phyloP scores from a whole-genome alignment of 2,888 invertebrate species.

The Lottia scabra region DNA sequence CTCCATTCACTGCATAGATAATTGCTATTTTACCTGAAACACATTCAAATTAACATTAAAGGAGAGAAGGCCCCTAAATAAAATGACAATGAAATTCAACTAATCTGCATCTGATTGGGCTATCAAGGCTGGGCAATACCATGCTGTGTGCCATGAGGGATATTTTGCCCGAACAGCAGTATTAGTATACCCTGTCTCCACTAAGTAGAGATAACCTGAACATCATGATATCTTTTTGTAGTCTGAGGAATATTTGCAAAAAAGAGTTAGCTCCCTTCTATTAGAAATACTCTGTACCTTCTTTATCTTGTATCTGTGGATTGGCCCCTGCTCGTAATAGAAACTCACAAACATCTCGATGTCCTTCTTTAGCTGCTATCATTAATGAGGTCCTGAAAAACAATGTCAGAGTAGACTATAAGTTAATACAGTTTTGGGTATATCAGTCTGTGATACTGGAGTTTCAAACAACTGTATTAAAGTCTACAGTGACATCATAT shows the following conservation, averaged over 20 bases:
- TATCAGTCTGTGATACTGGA: not conserved
- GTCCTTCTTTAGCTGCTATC: slow-evolving; percentile 60
- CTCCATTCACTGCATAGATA: slow-evolving; percentile 47
- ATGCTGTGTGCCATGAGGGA: too few species aligned
- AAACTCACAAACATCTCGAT: slow-evolving; percentile 52
- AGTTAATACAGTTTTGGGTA: not conserved
- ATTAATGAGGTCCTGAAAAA: slow-evolving; percentile 56
- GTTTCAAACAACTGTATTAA: not conserved
- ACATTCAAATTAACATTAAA: not conserved
- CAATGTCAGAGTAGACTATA: too few species aligned
- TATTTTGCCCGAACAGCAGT: too few species aligned
- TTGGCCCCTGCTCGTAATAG: slow-evolving; percentile 59
- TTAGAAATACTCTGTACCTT: slow-evolving; percentile 32
- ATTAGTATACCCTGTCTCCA: too few species aligned
- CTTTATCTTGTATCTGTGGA: slow-evolving; percentile 41
- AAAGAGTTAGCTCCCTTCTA: not conserved
- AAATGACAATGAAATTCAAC: too few species aligned
- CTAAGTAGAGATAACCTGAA: too few species aligned
- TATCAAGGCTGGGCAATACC: too few species aligned
- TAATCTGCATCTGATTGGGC: too few species aligned
- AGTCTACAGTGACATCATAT: too few species aligned
- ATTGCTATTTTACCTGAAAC: slow-evolving; percentile 50
- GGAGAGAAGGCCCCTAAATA: too few species aligned
- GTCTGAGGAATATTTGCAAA: too few species aligned
- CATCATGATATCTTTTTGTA: too few species aligned